Conservation (phyloP, 1,140 invertebrate species). For the Leptonema lineaticorne region DNA sequence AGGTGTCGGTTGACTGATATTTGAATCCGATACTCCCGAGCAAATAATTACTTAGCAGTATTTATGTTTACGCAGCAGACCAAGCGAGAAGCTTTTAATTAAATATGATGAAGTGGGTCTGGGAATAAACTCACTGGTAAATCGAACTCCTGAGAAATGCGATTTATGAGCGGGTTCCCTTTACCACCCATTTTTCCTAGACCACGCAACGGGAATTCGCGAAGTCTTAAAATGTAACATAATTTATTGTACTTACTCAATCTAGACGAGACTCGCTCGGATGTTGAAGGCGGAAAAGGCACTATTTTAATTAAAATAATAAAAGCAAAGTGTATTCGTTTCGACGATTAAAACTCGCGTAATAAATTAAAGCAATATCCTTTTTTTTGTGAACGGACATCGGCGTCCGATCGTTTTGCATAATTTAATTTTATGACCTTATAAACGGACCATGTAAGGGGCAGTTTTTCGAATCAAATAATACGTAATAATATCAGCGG, state of each 20-base stretch:
- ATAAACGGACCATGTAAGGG: neutral
- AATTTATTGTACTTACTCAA: neutral
- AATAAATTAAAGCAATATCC: neutral
- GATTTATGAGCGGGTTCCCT: slow-evolving; percentile 5
- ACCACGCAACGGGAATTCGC: neutral
- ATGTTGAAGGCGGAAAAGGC: neutral
- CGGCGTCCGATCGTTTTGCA: neutral
- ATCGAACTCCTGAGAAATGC: slow-evolving; percentile 14
- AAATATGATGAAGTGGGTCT: slow-evolving; percentile 13
- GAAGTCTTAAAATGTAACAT: neutral
- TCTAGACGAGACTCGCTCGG: no score
- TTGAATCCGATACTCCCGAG: neutral
- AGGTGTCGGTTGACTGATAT: slow-evolving; percentile 1
- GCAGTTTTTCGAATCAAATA: neutral
- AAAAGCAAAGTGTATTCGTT: neutral
- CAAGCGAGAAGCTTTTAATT: slow-evolving; percentile 18
- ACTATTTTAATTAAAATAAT: no score
- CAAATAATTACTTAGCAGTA: slow-evolving; percentile 18
- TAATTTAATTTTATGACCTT: neutral
- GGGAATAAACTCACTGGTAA: slow-evolving; percentile 14
- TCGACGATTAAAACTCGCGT: neutral
- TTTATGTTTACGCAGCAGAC: slow-evolving; percentile 16
- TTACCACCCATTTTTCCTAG: neutral
- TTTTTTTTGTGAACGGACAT: neutral
- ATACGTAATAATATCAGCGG: neutral